These are phyloP conservation scores for Sebastolobus altivelis DNA, from an alignment of 2,797 vertebrate genomes.

Conservation along the genomic window DNA sequence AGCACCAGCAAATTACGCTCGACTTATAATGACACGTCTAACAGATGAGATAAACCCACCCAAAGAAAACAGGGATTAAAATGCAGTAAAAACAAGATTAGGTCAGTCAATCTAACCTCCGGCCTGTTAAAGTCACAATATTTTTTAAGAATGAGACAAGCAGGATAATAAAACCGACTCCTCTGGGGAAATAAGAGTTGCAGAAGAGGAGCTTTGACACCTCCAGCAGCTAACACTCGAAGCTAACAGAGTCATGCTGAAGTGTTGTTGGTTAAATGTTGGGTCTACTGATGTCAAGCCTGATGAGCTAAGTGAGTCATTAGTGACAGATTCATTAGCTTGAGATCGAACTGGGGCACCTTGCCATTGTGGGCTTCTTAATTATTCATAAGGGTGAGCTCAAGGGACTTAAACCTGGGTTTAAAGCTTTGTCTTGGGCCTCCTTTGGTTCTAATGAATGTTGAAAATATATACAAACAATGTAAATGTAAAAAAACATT, in stretches of 20 bases:
- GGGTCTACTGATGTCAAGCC: slow-evolving; percentile 59
- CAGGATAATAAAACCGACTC: slow-evolving; percentile 20
- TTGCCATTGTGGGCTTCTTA: slow-evolving; percentile 68
- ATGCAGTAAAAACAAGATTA: slow-evolving; percentile 36
- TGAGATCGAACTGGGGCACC: slow-evolving; percentile 73
- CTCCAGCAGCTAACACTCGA: slow-evolving; percentile 22
- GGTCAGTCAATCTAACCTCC: slow-evolving; percentile 18
- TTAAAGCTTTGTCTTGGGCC: slow-evolving; percentile 62
- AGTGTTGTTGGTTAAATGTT: slow-evolving; percentile 67
- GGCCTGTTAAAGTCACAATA: slow-evolving; percentile 11
- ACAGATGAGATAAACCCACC: slow-evolving; percentile 17
- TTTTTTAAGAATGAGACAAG: slow-evolving; percentile 17
- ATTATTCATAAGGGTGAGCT: slow-evolving; percentile 79
- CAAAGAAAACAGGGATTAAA: slow-evolving; percentile 33
- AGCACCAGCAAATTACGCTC: slow-evolving; percentile 7
- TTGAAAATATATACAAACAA: slow-evolving; percentile 4
- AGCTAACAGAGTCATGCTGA: slow-evolving; percentile 48
- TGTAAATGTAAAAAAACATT: neutral
- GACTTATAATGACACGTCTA: slow-evolving; percentile 24
- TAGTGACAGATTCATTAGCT: slow-evolving; percentile 79
- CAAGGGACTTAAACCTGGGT: slow-evolving; percentile 71
- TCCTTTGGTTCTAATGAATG: slow-evolving; percentile 34
- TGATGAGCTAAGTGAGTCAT: slow-evolving; percentile 79
- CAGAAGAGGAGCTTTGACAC: slow-evolving; percentile 38
- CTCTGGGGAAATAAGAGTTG: slow-evolving; percentile 47